phyloP scores from a whole-genome alignment of 2,888 invertebrate species.

The Liposcelis brunnea region DNA sequence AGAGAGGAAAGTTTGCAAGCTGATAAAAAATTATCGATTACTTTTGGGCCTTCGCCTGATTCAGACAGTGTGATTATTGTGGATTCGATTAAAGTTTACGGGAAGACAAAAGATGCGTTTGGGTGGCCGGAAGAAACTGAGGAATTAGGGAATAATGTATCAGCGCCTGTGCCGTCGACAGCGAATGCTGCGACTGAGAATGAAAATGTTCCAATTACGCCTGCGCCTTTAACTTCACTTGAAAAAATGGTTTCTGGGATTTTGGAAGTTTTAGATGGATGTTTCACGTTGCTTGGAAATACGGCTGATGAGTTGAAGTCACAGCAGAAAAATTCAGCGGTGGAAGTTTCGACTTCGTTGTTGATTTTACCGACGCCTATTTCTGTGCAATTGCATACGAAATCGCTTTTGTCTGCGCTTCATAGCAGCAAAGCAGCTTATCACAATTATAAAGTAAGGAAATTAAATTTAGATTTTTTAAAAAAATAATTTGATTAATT shows the following conservation, averaged over 20 bases:
- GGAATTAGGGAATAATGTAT: conserved; percentile 36
- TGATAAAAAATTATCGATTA: conserved; percentile 73
- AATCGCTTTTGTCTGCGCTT: conserved; percentile 65
- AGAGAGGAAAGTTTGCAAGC: conserved; percentile 84
- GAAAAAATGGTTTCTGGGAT: conserved; percentile 47
- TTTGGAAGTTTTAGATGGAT: conserved; percentile 56
- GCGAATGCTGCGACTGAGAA: conserved; percentile 22
- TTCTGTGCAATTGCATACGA: conserved; percentile 57
- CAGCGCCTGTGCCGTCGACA: conserved; percentile 22
- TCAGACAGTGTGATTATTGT: conserved; percentile 80
- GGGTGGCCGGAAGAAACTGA: conserved; percentile 95
- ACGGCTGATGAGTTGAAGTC: conserved; percentile 29
- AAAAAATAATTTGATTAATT: not conserved
- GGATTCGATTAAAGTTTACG: conserved; percentile 87
- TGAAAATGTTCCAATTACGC: conserved; percentile 26
- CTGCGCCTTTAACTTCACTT: conserved; percentile 36
- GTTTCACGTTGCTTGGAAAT: conserved; percentile 35
- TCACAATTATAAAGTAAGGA: conserved; percentile 64
- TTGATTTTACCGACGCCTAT: conserved; percentile 53
- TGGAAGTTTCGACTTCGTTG: conserved; percentile 46
- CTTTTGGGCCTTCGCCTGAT: conserved; percentile 72
- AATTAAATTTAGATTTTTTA: not conserved
- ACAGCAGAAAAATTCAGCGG: conserved; percentile 34
- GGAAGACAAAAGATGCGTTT: conserved; percentile 86
- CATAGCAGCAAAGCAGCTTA: conserved; percentile 55